Evolutionary conservation across 2,113 vertebrate species (phyloP).

Genomic region (Nothocercus julius): DNA sequence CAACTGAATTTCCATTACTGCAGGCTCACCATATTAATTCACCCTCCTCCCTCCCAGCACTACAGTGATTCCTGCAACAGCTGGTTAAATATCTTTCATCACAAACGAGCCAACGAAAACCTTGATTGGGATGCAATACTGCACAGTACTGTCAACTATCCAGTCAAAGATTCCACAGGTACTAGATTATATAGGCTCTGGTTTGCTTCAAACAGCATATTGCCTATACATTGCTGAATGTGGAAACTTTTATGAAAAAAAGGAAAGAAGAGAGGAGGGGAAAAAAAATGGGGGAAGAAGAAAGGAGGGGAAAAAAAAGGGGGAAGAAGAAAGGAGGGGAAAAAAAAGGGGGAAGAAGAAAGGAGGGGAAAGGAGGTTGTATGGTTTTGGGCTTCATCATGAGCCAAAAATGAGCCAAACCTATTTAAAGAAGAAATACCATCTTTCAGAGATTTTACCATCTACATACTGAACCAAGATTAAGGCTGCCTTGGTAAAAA

Average conservation of each 20-base stretch:
- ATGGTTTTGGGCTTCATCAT: background rate
- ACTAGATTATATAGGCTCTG: background rate
- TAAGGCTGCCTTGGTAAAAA: background rate
- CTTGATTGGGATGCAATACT: background rate
- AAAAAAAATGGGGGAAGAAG: no score
- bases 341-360: no score
- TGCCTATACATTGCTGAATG: background rate
- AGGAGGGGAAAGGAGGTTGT: accelerated
- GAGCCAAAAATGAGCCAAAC: background rate
- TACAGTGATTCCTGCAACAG: background rate
- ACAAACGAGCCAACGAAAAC: background rate
- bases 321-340: no score
- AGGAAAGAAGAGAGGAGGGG: no score
- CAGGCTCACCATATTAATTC: background rate
- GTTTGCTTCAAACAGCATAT: background rate
- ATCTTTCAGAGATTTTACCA: background rate
- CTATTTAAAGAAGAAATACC: background rate
- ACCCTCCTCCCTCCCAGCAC: background rate
- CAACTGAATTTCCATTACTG: background rate
- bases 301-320: no score
- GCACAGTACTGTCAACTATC: background rate
- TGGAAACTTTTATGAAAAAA: background rate
- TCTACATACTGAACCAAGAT: background rate
- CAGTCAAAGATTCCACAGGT: background rate
- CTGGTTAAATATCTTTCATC: background rate